These are phyloP conservation scores for Tricholauxania praeusta DNA, from an alignment of 2,888 invertebrate species.

Conservation along the genomic window DNA sequence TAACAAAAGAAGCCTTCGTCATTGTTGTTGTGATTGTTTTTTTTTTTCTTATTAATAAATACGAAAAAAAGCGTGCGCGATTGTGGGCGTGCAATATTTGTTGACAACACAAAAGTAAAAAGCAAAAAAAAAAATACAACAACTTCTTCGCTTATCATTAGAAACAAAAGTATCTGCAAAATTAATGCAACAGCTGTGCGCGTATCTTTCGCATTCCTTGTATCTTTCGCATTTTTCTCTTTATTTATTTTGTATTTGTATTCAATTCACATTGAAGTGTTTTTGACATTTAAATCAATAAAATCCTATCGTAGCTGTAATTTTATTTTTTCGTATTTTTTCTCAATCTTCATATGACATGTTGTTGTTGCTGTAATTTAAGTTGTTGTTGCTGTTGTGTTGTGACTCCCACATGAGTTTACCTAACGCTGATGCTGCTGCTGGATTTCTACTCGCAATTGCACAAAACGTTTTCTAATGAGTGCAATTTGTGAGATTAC, in stretches of 20 bases:
- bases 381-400: too few relatives aligned
- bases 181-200: background rate
- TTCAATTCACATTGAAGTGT: slow-evolving; percentile 15
- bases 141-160: background rate
- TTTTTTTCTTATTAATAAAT: background rate
- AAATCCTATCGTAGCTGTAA: background rate
- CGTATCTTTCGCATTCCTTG: background rate
- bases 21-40: slow-evolving; percentile 11
- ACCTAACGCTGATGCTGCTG: too few relatives aligned
- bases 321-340: too few relatives aligned
- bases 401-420: too few relatives aligned
- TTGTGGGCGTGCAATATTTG: slow-evolving; percentile 19
- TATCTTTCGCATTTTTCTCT: too few relatives aligned
- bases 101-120: background rate
- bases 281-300: slow-evolving; percentile 29
- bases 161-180: background rate
- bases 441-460: too few relatives aligned
- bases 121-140: too few relatives aligned
- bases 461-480: slow-evolving; percentile 27
- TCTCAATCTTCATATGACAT: too few relatives aligned
- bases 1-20: slow-evolving; percentile 13
- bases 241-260: background rate
- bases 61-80: too few relatives aligned
- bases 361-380: too few relatives aligned
- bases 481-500: slow-evolving; percentile 32